Base-by-base conservation (phyloP, 2,113 vertebrate genomes). In the Pao palembangensis region DNA sequence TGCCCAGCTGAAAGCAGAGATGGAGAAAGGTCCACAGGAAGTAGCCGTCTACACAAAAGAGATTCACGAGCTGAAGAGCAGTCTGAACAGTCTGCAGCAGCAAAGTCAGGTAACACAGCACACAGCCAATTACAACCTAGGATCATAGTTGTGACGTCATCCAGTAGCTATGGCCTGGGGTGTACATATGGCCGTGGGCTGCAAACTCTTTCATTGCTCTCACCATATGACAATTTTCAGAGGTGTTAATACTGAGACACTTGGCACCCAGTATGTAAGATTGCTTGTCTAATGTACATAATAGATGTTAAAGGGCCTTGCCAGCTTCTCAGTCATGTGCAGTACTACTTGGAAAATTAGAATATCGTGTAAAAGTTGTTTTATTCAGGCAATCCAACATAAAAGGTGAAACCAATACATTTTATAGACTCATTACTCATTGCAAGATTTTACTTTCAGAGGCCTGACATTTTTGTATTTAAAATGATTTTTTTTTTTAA, bases 1-100 rank as follows among this genome's bases (percentile, higher is more conserved):
- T 80, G 90, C 77, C 25, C 94, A 98, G 10, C 84, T 99, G 66
- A 95, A 85, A 84, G 92, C 90, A 51, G 95, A 98, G 82, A 92
- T 98, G 84, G 92, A 94, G 65, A 98, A 98, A 80, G 94, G 95
- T 31, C 95, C 96, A 23, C 95, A 98, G 79, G 96, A 98, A 67
- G 93, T 93, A 73, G 94, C 96, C 12, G 93, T 97, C 8, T 98
- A 96, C 77, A 92, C 94, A 0, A 93, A 98, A 66, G 94, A 98
- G 82, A 88, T 96, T 76, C 93, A 97, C 25, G 91, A 94, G 80
- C 91, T 96, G 62, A 92, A 92, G 87, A 90, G 83, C 76, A 92
- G 86, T 64, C 52, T 95, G 78, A 92, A 94, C 81, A 93, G 93
- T 70, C 80, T 96, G 64, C 91, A 93, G 82, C 93, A 96, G 68